Evolutionary conservation across 2,797 vertebrate species (phyloP).

Genomic region (Darevskia mixta): DNA sequence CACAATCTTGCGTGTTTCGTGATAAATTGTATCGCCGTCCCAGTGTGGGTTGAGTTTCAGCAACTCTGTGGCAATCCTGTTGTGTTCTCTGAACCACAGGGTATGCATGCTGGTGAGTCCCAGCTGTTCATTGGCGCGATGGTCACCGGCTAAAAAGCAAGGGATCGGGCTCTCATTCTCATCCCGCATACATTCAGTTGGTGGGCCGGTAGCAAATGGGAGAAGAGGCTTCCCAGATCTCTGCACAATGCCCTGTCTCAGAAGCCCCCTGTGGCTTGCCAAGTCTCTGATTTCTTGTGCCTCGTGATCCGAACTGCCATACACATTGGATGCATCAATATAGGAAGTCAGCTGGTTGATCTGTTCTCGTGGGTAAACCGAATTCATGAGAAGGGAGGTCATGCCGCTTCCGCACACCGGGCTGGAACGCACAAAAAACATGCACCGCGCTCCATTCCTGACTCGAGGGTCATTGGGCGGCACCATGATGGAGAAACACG

Average conservation of each 20-base stretch:
- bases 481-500: constrained; percentile 94
- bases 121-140: constrained; percentile 95
- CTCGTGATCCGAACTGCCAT: constrained; percentile 92
- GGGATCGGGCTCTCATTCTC: constrained; percentile 98
- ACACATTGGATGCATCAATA: constrained; percentile 96
- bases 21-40: constrained; percentile 98
- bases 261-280: constrained; percentile 94
- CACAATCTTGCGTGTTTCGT: constrained; percentile 95
- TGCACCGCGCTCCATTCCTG: constrained; percentile 89
- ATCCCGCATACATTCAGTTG: constrained; percentile 96
- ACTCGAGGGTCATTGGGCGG: constrained; percentile 91
- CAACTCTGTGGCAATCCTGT: constrained; percentile 92
- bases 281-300: constrained; percentile 91
- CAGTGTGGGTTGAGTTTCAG: constrained; percentile 95
- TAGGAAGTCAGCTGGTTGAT: constrained; percentile 98
- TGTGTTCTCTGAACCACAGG: constrained; percentile 96
- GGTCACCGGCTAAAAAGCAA: constrained; percentile 96
- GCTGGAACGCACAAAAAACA: constrained; percentile 98
- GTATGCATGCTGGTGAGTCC: constrained; percentile 97
- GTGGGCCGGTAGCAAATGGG: constrained; percentile 94
- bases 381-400: constrained; percentile 98
- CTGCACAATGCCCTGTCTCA: constrained; percentile 95
- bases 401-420: constrained; percentile 97
- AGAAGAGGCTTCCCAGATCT: constrained; percentile 95
- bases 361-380: constrained; percentile 95